Evolutionary conservation across 1,140 invertebrate genomes (phyloP).

Genomic region (Sitophilus oryzae): DNA sequence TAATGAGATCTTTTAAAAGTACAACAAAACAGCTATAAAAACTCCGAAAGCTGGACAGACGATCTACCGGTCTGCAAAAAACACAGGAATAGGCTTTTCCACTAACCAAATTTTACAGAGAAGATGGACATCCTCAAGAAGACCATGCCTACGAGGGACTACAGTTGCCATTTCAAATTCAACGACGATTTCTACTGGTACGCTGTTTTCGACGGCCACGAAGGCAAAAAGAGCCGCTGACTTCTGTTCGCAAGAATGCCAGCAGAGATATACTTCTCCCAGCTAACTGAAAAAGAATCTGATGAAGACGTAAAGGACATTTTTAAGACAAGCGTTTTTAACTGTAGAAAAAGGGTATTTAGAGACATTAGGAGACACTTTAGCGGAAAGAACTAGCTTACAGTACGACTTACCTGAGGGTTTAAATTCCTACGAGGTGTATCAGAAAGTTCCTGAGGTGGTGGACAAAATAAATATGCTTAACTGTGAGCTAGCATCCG

Average conservation of each 20-base stretch:
- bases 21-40: constrained; percentile 25
- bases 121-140: constrained; percentile 66
- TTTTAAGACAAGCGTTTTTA: constrained; percentile 70
- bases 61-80: constrained; percentile 77
- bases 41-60: constrained; percentile 64
- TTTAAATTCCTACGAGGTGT: constrained; percentile 53
- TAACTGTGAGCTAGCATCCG: constrained; percentile 61
- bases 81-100: constrained; percentile 74
- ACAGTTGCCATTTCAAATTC: constrained; percentile 75
- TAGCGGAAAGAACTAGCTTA: constrained; percentile 72
- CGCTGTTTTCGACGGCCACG: constrained; percentile 85
- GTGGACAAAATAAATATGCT: constrained; percentile 57
- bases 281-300: constrained; percentile 48
- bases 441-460: constrained; percentile 55
- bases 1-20: constrained; percentile 13
- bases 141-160: constrained; percentile 76
- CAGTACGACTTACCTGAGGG: constrained; percentile 70
- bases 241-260: constrained; percentile 80
- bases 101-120: constrained; percentile 76
- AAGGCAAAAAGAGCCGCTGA: constrained; percentile 68
- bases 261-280: constrained; percentile 76
- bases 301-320: constrained; percentile 69
- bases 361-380: constrained; percentile 73
- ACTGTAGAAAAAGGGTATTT: constrained; percentile 81
- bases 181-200: constrained; percentile 68